Conservation (phyloP, 2,797 vertebrate genomes). For the Brachyrhaphis roseni region DNA sequence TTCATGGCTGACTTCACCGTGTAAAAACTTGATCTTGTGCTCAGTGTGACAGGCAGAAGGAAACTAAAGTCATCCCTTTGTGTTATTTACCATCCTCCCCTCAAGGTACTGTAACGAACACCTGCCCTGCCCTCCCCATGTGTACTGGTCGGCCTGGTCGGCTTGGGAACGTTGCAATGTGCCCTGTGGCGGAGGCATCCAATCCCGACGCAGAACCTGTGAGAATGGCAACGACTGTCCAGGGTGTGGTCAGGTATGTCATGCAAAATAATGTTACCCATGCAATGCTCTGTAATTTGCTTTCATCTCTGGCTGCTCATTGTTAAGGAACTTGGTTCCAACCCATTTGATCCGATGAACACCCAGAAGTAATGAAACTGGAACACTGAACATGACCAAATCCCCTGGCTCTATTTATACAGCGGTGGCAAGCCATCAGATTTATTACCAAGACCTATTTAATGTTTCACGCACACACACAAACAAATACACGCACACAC, state of each 20-base stretch:
- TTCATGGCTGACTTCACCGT: not conserved
- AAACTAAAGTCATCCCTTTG: constrained; percentile 1
- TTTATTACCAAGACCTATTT: constrained; percentile 70
- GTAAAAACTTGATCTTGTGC: not conserved
- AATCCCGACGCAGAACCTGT: constrained; percentile 90
- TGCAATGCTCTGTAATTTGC: not conserved
- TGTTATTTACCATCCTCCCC: constrained; percentile 16
- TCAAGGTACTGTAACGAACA: constrained; percentile 97
- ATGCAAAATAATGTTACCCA: constrained; percentile 2
- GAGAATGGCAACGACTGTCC: constrained; percentile 96
- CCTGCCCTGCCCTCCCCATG: constrained; percentile 90
- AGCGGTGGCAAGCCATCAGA: constrained; percentile 56
- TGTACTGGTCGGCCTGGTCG: constrained; percentile 97
- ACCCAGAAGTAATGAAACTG: constrained; percentile 52
- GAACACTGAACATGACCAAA: constrained; percentile 53
- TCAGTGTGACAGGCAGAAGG: not conserved
- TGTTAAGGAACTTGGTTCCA: constrained; percentile 26
- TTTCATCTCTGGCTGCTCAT: constrained; percentile 12
- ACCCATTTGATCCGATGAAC: constrained; percentile 34
- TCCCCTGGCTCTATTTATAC: constrained; percentile 65
- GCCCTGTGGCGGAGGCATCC: constrained; percentile 94
- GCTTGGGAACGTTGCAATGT: constrained; percentile 95
- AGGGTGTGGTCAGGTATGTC: constrained; percentile 90
- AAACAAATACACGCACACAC: constrained; percentile 28
- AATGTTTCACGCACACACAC: constrained; percentile 46